Base-by-base conservation (phyloP, 2,113 vertebrate species). In the Periophthalmus modestus region DNA sequence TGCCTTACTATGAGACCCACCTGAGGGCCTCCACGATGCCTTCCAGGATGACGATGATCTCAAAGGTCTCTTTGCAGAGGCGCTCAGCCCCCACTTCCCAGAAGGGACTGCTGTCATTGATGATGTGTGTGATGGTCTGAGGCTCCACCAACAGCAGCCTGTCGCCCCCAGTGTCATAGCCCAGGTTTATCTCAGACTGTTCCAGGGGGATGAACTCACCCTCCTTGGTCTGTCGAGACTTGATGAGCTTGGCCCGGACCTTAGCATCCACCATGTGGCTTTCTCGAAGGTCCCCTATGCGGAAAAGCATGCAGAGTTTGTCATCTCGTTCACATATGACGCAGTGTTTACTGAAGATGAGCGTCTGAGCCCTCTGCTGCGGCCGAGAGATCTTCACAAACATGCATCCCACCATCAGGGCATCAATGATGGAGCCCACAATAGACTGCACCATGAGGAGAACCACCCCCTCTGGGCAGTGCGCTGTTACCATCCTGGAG, bases 211-310 rank as follows among this genome's bases (percentile, higher is more conserved):
- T 95, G 85, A 96, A 95, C 81, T 95, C 94, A 0, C 95, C 94
- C 74, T 95, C 94, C 0, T 92, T 93, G 0, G 94, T 95, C 74
- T 95, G 94, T 58, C 94, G 85, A n/a, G 95, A 96, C 76, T 94
- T 95, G 79, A 96, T 95, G 16, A 95, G 90, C 80, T 96, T 96
- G 74, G 94, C 95, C 5, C 94, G 80, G 77, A 95, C 94, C 87
- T 95, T 95, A 72, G 95, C 95, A 0, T 95, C 94, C 75, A 96
- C 95, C 94, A 95, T 95, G 91, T 96, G 95, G 73, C 94, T 95
- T 7, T 89, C 93, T 19, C 94, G 81, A 59, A 96, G 89, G 82
- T 96, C 95, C 0, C 95, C 94, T 1, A 96, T 93, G 0, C 94
- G 94, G 21, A 95, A 96, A 85, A 95, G 95, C 81, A 95, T 81